A percentile compares a stretch with the other conserved stretches of the same genome.
Evolutionary conservation across 2,888 invertebrate species (phyloP).

Genomic region (Anorthoa munda): DNA sequence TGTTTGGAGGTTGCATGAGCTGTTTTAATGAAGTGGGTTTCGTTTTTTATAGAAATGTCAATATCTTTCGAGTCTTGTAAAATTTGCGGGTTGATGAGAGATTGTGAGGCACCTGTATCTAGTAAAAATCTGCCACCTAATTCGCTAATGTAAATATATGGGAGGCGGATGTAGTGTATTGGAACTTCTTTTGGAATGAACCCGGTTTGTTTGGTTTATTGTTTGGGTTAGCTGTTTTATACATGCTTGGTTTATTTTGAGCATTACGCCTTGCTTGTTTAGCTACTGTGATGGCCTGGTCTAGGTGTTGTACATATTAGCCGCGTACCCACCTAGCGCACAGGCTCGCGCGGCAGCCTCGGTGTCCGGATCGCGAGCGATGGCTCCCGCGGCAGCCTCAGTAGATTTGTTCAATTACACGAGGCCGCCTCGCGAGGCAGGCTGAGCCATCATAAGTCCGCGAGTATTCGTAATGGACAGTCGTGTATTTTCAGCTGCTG

Average conservation of each 20-base stretch:
- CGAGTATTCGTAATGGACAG: too few species aligned
- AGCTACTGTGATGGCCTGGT: background rate
- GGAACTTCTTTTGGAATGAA: background rate
- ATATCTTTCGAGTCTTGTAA: conserved; percentile 11
- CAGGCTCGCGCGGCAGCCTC: too few species aligned
- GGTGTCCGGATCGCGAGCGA: too few species aligned
- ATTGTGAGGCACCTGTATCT: conserved; percentile 62
- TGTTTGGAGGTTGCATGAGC: too few species aligned
- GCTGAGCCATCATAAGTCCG: too few species aligned
- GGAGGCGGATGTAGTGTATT: conserved; percentile 30
- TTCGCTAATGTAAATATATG: conserved; percentile 59
- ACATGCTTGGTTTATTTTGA: background rate
- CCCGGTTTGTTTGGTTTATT: background rate
- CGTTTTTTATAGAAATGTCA: background rate
- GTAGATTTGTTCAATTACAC: too few species aligned
- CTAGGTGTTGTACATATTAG: background rate
- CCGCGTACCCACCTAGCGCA: too few species aligned
- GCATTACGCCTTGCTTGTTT: background rate
- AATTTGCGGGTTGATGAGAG: conserved; percentile 50
- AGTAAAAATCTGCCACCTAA: conserved; percentile 61
- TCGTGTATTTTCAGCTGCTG: too few species aligned
- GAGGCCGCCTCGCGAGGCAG: too few species aligned
- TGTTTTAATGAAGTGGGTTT: too few species aligned
- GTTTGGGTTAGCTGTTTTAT: background rate
- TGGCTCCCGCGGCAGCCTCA: too few species aligned